Base-by-base conservation (phyloP, 2,113 vertebrate species). In the Triplophysa siluroides region DNA sequence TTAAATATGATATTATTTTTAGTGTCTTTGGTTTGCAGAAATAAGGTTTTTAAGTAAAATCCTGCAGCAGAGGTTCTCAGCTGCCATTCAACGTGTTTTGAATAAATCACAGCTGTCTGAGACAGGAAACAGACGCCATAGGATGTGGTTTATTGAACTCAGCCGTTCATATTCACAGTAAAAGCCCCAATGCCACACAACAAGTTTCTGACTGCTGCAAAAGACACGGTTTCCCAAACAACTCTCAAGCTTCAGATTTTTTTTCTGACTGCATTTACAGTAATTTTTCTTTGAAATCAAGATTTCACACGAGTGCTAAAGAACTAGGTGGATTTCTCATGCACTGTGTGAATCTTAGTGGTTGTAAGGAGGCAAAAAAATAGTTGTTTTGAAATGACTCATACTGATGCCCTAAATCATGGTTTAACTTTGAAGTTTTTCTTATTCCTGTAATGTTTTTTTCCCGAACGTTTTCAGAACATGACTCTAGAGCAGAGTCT, bases 401-500 rank as follows among this genome's bases (percentile, higher is more conserved):
- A 29, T 29, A 4, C 33, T 1, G 33, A 6, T 38, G 33, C 7
- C 33, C 33, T 8, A 38, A 38, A 38, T 38, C 33, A 38, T 38
- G 33, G 5, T 38, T 38, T 38, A 38, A 38, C 33, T 38, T 38
- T 38, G 33, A 38, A 38, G 33, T 7, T 38, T 38, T 38, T 38
- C 33, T 7, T 7, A 7, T 7, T 38, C 33, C 0, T 38, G 8
- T 38, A 45, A 9, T 2, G 1, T 0, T 45, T 43, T 43, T 43
- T 43, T 9, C 41, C 38, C 38, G 8, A 43, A 43, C 3, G 10
- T 33, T 58, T 68, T 26, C 65, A 90, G 89, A 89, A 89, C 80
- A 73, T 86, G 58, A 21, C 77, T 62, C 79, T 89, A 21, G 89
- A 90, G 86, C 86, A 87, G 33, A 83, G 83, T 47, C 68, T 90